These are phyloP conservation scores for Molossus alvarezi DNA, from an alignment of 2,797 vertebrate genomes.

Conservation along the genomic window DNA sequence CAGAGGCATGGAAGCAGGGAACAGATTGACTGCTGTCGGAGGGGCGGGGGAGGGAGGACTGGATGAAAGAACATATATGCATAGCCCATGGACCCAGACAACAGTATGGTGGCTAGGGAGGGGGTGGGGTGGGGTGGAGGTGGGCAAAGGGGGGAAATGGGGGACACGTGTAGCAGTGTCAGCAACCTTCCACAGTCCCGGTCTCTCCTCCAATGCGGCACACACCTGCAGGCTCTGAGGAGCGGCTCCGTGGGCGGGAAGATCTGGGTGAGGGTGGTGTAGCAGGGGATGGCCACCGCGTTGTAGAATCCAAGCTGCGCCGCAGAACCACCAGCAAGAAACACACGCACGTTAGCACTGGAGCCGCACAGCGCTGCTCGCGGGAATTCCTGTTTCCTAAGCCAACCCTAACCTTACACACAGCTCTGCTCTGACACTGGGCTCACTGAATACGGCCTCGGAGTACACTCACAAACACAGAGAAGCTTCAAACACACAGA, in stretches of 20 bases:
- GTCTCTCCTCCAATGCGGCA: neutral
- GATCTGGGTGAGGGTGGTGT: constrained; percentile 95
- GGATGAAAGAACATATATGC: neutral
- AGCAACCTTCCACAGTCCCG: neutral
- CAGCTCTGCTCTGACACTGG: neutral
- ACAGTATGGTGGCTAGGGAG: neutral
- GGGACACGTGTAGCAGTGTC: neutral
- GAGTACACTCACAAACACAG: neutral
- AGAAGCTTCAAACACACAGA: too few species aligned
- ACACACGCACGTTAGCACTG: neutral
- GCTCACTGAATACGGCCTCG: fast-evolving
- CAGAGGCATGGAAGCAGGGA: neutral
- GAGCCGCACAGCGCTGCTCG: fast-evolving
- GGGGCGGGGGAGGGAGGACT: neutral
- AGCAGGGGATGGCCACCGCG: constrained; percentile 98
- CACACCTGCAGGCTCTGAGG: constrained; percentile 95
- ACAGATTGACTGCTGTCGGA: too few species aligned
- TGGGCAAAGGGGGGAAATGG: neutral
- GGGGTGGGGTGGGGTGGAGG: neutral
- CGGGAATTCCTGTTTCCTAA: neutral
- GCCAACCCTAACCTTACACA: neutral
- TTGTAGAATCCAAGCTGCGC: constrained; percentile 98
- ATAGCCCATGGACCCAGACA: neutral
- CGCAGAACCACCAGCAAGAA: neutral
- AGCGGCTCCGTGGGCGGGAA: constrained; percentile 96